Evolutionary conservation across 2,797 vertebrate genomes (phyloP).

Genomic region (Cuculus canorus): DNA sequence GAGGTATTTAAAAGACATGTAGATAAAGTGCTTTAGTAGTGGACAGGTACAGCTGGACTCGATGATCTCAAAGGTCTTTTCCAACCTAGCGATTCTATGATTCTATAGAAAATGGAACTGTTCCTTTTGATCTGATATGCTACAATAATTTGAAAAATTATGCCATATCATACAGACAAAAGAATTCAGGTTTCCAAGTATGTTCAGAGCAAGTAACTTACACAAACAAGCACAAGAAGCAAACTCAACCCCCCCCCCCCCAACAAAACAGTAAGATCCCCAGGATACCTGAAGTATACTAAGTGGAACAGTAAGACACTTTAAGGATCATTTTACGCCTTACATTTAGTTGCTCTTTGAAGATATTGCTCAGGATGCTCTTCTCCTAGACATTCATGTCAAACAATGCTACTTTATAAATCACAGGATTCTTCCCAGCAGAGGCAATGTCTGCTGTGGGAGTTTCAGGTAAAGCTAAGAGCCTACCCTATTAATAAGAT

Average conservation of each 20-base stretch:
- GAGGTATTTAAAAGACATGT: too few relatives aligned
- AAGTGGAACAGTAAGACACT: not conserved
- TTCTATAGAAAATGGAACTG: not conserved
- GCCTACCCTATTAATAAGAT: not conserved
- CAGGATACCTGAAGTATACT: not conserved
- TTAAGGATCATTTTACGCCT: not conserved
- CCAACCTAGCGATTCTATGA: too few relatives aligned
- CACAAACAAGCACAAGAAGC: not conserved
- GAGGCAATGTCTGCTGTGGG: not conserved
- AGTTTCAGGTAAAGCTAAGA: not conserved
- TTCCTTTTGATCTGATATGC: not conserved
- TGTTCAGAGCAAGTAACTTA: not conserved
- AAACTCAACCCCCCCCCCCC: rapidly evolving
- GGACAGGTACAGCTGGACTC: too few relatives aligned
- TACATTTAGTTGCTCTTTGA: not conserved
- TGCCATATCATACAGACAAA: not conserved
- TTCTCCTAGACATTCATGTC: not conserved
- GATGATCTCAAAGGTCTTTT: too few relatives aligned
- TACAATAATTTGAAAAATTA: not conserved
- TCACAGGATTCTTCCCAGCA: not conserved
- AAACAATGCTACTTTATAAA: rapidly evolving
- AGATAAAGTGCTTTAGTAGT: too few relatives aligned
- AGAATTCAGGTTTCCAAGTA: not conserved
- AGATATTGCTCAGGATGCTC: not conserved
- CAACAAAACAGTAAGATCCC: not conserved